A percentile compares a stretch with the other conserved stretches of the same genome.
phyloP scores from a whole-genome alignment of 2,888 invertebrate genomes.

The Drosophila nigritarsus region DNA sequence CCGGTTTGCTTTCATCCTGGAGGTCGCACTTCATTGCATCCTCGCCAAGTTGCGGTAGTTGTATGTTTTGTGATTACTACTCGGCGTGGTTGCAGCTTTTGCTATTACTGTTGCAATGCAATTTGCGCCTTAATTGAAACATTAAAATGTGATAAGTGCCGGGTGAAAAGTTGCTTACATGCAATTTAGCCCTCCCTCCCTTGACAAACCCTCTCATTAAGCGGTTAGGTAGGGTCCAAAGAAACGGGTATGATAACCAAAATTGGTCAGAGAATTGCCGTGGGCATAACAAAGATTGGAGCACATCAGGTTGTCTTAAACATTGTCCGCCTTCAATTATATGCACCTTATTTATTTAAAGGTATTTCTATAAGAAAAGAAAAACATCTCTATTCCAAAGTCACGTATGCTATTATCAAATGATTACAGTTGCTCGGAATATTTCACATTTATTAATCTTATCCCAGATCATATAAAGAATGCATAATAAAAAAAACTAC shows the following conservation, averaged over 20 bases:
- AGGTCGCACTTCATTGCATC: conserved; percentile 71
- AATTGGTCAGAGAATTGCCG: neutral
- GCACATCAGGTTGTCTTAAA: conserved; percentile 1
- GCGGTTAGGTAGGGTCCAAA: conserved; percentile 7
- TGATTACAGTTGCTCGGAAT: neutral
- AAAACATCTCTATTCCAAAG: neutral
- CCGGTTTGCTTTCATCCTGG: conserved; percentile 45
- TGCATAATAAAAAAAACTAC: neutral
- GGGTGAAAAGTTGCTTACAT: conserved; percentile 70
- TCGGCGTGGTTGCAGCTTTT: conserved; percentile 29
- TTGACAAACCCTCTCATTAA: conserved; percentile 19
- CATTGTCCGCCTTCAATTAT: neutral
- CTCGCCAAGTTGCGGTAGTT: conserved; percentile 62
- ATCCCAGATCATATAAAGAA: neutral
- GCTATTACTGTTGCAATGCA: conserved; percentile 64
- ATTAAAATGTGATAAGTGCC: conserved; percentile 84
- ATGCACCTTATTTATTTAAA: neutral
- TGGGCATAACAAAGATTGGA: neutral
- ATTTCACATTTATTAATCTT: neutral
- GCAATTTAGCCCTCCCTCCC: conserved; percentile 43
- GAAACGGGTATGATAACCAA: neutral
- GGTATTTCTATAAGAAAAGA: neutral
- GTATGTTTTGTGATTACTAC: conserved; percentile 41
- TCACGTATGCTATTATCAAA: neutral
- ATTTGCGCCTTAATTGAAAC: conserved; percentile 83